Evolutionary conservation across 2,888 invertebrate genomes (phyloP), one percentile per base, ranked within the genome.

Genomic region (Pandemis cinnamomeana): DNA sequence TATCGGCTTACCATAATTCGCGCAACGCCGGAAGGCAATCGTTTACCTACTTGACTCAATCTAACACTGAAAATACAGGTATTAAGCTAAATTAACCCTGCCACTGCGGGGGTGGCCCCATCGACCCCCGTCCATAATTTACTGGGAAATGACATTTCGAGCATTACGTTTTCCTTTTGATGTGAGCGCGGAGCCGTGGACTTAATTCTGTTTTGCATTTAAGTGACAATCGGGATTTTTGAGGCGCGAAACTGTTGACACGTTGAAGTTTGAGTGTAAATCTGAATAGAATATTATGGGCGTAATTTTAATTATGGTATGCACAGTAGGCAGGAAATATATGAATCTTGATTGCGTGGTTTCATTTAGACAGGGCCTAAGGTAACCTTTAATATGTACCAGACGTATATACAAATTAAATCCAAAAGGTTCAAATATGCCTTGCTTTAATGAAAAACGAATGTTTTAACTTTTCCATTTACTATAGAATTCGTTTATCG

Each of bases 81-180:
- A 88, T 89, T 89, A 89, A 84, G 87, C 81, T 88, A 87, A 81
- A 89, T 90, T 92, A 93, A 91, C 91, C 91, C 88, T 87, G 85
- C 82, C 90, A 89, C 86, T 86, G 86, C 89, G 88, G 87, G 88
- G 89, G 87, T 83, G 89, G 87, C 81, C 84, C 78, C 78, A 60
- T 63, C 78, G 79, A 84, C 89, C 90, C 87, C 86, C 82, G 85
- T 91, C 90, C 91, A 92, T 93, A 91, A 91, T 92, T 92, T 87
- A 91, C 88, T 82, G 85, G 85, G 84, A 91, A 90, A 89, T 89
- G 89, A 88, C 88, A 86, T 87, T 71, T 74, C 80, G 83, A 87
- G 89, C 91, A 91, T 92, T 91, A 90, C 86, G 87, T 90, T 91
- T 91, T 91, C 90, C 91, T 90, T 93, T 93, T 92, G 92, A 93